Evolutionary conservation across 2,113 vertebrate genomes (phyloP).

Genomic region (Cichladusa arquata): DNA sequence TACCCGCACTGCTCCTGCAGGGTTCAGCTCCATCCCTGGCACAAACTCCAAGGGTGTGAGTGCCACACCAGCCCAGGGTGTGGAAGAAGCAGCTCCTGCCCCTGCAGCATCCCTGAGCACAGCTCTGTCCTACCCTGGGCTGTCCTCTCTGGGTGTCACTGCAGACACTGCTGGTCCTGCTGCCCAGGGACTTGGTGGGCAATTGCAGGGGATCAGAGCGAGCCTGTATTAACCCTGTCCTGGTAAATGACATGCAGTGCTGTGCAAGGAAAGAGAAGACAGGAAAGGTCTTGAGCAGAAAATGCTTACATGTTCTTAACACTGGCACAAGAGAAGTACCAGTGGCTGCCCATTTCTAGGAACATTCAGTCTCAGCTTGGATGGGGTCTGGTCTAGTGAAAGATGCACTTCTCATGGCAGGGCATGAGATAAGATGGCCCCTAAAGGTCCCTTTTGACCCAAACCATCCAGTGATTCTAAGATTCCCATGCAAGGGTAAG

Average conservation of each 20-base stretch:
- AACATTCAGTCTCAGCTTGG: not conserved
- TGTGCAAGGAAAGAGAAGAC: not conserved
- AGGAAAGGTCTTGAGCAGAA: not conserved
- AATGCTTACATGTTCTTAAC: not conserved
- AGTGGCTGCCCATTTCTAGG: not conserved
- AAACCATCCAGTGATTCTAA: not conserved
- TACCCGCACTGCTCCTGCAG: not conserved
- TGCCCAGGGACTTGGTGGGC: not conserved
- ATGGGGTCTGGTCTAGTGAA: not conserved
- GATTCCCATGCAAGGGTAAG: not conserved
- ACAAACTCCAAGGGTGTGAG: fast-evolving
- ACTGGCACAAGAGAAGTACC: not conserved
- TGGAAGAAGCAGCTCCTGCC: not conserved
- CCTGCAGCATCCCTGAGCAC: not conserved
- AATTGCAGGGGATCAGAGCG: no score
- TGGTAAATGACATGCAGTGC: no score
- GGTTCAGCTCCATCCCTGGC: fast-evolving
- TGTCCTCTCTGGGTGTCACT: no score
- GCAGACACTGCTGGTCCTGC: not conserved
- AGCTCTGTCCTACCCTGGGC: not conserved
- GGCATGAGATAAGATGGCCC: not conserved
- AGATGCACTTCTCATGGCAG: not conserved
- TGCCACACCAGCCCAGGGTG: no score
- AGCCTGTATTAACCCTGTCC: not conserved
- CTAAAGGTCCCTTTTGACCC: not conserved